Conservation (phyloP, 2,888 invertebrate genomes). For the Margaritifera margaritifera region DNA sequence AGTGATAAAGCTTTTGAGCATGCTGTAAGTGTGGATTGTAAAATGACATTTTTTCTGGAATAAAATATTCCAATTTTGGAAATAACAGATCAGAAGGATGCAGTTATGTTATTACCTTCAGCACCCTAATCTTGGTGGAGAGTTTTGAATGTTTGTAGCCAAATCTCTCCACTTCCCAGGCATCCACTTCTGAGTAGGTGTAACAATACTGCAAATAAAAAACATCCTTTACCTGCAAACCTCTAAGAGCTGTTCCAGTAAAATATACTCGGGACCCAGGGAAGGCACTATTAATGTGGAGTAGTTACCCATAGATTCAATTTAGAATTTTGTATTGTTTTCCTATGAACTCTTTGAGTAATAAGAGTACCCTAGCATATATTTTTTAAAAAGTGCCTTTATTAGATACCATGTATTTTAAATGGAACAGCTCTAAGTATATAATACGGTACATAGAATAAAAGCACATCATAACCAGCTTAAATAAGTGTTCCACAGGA, state of each 20-base stretch:
- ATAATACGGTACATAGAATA: not conserved
- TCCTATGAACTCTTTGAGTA: too few species aligned
- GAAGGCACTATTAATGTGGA: too few species aligned
- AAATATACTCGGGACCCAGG: too few species aligned
- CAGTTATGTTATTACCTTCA: conserved; percentile 82
- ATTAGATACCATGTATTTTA: too few species aligned
- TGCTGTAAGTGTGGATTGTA: not conserved
- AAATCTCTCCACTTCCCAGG: conserved; percentile 96
- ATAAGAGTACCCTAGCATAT: too few species aligned
- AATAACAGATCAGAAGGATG: conserved; percentile 3
- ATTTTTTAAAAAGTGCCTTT: too few species aligned
- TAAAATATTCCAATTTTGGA: conserved; percentile 2
- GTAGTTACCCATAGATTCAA: too few species aligned
- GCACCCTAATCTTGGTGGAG: conserved; percentile 88
- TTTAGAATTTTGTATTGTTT: too few species aligned
- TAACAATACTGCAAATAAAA: conserved; percentile 82
- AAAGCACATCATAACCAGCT: too few species aligned
- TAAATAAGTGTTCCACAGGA: too few species aligned
- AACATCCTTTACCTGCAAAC: conserved; percentile 1
- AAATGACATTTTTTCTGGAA: not conserved
- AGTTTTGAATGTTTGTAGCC: conserved; percentile 94
- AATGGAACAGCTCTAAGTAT: too few species aligned
- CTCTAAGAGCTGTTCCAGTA: too few species aligned
- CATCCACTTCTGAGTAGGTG: conserved; percentile 90
- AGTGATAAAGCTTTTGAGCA: not conserved